Percentiles rank a stretch among this genome's conserved stretches.
Conservation (phyloP, 2,113 vertebrate species). For the Neofelis nebulosa region DNA sequence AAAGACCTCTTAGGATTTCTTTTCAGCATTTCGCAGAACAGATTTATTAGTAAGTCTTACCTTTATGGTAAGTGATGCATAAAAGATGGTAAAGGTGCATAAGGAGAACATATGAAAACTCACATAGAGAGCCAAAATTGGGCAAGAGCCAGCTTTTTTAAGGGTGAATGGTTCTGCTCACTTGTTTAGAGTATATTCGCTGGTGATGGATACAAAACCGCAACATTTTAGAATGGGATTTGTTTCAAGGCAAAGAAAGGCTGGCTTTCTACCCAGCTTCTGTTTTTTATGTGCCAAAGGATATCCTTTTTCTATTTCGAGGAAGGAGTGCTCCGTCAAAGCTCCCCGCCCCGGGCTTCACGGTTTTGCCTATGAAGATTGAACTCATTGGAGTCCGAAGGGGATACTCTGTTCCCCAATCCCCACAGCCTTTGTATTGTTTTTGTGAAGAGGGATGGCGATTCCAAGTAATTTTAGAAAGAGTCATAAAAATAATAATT, state of each 20-base stretch:
- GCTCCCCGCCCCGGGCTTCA: background rate
- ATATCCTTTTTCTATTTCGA: conserved; percentile 62
- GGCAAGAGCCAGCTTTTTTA: conserved; percentile 77
- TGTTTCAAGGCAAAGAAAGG: conserved; percentile 72
- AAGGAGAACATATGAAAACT: conserved; percentile 75
- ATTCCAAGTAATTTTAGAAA: background rate
- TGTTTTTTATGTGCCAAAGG: conserved; percentile 31
- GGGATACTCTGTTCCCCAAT: background rate
- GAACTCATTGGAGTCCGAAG: conserved; percentile 20
- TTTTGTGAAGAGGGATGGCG: background rate
- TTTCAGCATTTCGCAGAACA: conserved; percentile 68
- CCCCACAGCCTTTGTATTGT: background rate
- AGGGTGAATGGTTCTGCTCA: conserved; percentile 78
- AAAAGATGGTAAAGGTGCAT: conserved; percentile 81
- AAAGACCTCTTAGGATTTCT: conserved; percentile 72
- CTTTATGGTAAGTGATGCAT: conserved; percentile 82
- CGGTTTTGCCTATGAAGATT: conserved; percentile 40
- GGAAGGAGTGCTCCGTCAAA: conserved; percentile 49
- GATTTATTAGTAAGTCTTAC: conserved; percentile 80
- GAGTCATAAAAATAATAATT: conserved; percentile 33
- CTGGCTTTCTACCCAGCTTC: conserved; percentile 41
- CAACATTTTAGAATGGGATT: conserved; percentile 65
- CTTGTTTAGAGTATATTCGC: conserved; percentile 70
- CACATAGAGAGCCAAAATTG: conserved; percentile 75
- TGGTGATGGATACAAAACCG: conserved; percentile 74